Base-by-base conservation (phyloP, 2,888 invertebrate species). In the Clepsis dumicolana region DNA sequence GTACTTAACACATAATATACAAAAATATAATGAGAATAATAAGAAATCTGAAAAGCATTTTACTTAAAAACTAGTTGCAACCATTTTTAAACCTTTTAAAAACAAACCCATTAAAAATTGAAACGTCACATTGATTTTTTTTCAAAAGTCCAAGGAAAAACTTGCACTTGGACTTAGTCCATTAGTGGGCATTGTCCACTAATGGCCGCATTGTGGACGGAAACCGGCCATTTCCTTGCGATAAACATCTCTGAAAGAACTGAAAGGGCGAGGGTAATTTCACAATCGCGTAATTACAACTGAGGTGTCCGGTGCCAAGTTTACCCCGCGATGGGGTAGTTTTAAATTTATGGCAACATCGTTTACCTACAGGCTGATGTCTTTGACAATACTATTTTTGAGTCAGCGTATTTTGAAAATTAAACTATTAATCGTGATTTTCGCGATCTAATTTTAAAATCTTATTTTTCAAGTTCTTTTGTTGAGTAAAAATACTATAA, bases 141-240 rank as follows among this genome's bases (percentile, higher is more conserved):
- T 56, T 32, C 14, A 12, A 52, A 61, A 62, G 38, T 12, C 38
- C 50, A 48, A 50, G 62, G 29, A n/a, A 29, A 38, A 65, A 67
- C 62, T 59, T 41, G 35, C 38, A 27, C 48, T 35, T 35, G 35
- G 60, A 56, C 63, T 68, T 84, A 80, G 89, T 86, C 92, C 92
- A 93, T 93, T 93, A 90, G 87, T 81, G 86, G 48, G 21, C 48
- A 48, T 88, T 90, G 90, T 90, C 80, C 83, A 82, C 84, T 87
- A 93, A 93, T 93, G 93, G 90, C 75, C 77, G 81, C 81, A 84
- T 88, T 89, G 91, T 90, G 91, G 91, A 86, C 93, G 93, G 93
- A 93, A 93, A 93, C 87, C 91, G 93, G 84, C 88, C 91, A 93
- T 93, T 93, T 93, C 93, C 93, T 93, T 83, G 82, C 88, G 93